Percentiles rank a stretch among this genome's conserved stretches.
Conservation (phyloP, 1,140 invertebrate species). For the Bombus huntii region DNA sequence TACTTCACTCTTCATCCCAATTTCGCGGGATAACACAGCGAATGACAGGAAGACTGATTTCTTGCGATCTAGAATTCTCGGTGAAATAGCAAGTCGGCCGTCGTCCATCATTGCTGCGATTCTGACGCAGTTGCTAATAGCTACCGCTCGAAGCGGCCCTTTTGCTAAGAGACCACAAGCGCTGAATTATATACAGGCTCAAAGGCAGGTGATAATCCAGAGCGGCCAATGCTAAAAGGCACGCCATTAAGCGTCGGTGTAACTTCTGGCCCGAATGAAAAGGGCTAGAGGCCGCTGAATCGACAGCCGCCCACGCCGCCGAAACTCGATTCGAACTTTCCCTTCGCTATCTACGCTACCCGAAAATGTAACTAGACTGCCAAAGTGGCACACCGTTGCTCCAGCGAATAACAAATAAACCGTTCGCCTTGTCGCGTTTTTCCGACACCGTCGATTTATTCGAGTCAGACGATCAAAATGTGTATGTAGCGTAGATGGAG, state of each 20-base stretch:
- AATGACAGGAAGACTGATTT: not conserved
- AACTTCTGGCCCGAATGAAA: conserved; percentile 51
- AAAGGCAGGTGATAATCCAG: conserved; percentile 57
- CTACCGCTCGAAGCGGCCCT: not conserved
- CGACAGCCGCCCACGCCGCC: conserved; percentile 1
- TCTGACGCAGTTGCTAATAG: conserved; percentile 20
- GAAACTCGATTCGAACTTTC: conserved; percentile 56
- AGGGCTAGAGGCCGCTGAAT: conserved; percentile 22
- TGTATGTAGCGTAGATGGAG: not conserved
- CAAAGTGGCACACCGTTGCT: not conserved
- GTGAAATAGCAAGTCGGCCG: not conserved
- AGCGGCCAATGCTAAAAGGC: conserved; percentile 51
- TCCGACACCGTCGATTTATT: not conserved
- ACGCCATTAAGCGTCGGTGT: conserved; percentile 52
- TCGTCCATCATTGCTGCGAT: conserved; percentile 24
- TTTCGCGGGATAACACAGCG: not conserved
- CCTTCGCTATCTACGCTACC: conserved; percentile 12
- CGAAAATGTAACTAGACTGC: conserved; percentile 10
- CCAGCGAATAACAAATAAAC: conserved; percentile 43
- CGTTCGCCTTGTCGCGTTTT: not conserved
- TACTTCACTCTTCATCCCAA: not conserved
- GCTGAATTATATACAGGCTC: conserved; percentile 45
- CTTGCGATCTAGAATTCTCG: no score
- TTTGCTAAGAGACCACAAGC: not conserved
- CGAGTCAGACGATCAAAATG: not conserved